Evolutionary conservation across 2,113 vertebrate species (phyloP), one percentile per base, ranked within the genome.

Genomic region (Pseudonaja textilis): DNA sequence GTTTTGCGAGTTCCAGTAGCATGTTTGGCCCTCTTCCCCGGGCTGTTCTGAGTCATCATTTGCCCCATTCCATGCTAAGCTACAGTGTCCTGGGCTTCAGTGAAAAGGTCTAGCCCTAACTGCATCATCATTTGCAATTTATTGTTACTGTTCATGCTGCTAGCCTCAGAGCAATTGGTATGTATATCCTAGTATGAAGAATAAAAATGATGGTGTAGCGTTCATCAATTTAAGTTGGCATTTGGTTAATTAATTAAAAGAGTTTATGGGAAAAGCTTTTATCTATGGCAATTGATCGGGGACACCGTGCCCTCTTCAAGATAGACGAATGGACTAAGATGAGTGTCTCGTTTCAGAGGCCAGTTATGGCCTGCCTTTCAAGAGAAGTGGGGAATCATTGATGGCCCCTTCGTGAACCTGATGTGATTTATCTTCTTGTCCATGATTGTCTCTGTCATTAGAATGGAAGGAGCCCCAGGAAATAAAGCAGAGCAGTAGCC

Each of bases 211-310:
- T 92, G 92, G 97, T 96, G 96, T 93, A 85, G 94, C 93, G 93
- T 91, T 96, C 97, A 97, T 97, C 96, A 97, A 95, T 97, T 97
- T 97, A 95, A 97, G 97, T 93, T 92, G 81, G 94, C 96, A 95
- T 96, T 96, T 97, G 95, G 96, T 97, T 98, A 97, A 97, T 97
- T 97, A 97, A 97, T 98, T 93, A 92, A 81, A 92, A 42, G 93
- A 95, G 95, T 97, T 98, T 98, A 98, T 98, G 96, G 97, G 97
- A 98, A 98, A 97, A 97, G 97, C 97, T 98, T 98, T 98, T 98
- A 98, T 96, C 96, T 86, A 94, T n/a, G 86, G 93, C 87, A 95
- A 95, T 96, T 97, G 96, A 96, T 95, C 96, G 47, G 34, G 93
- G 93, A 95, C 96, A 95, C 93, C 95, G 96, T 97, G 97, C 91